Conservation (phyloP, 1,140 invertebrate species). For the Phocides pigmalion region DNA sequence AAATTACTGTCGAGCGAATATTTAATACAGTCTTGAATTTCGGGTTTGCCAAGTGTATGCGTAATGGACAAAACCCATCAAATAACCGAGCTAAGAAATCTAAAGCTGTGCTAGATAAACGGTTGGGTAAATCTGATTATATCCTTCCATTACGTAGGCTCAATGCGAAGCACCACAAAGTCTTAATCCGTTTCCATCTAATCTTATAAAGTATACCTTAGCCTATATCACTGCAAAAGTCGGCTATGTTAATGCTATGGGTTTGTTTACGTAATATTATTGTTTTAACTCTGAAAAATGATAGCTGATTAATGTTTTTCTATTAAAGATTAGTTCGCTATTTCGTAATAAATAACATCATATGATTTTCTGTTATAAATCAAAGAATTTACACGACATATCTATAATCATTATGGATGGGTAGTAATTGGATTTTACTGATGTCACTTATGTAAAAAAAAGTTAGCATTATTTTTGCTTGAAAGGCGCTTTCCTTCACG, state of each 20-base stretch:
- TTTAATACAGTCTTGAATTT: no score
- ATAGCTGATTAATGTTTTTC: neutral
- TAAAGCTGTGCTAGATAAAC: constrained; percentile 44
- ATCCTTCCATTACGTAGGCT: constrained; percentile 64
- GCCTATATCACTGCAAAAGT: constrained; percentile 49
- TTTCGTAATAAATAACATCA: no score
- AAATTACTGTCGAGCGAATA: neutral
- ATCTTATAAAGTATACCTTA: constrained; percentile 80
- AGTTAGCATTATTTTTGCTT: constrained; percentile 40
- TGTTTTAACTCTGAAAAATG: neutral
- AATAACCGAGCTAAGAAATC: constrained; percentile 33
- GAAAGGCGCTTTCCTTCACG: constrained; percentile 52
- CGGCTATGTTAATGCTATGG: constrained; percentile 14
- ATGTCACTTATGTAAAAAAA: constrained; percentile 3
- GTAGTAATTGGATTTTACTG: constrained; percentile 20
- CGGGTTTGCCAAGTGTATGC: no score
- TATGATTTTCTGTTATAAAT: no score
- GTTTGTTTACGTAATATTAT: constrained; percentile 12
- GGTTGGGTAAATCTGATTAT: constrained; percentile 68
- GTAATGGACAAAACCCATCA: neutral
- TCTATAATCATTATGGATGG: no score
- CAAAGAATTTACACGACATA: no score
- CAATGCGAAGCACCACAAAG: constrained; percentile 75
- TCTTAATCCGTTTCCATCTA: constrained; percentile 81
- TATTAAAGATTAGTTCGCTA: no score